Conservation (phyloP, 1,140 invertebrate genomes). For the Pararge aegeria region DNA sequence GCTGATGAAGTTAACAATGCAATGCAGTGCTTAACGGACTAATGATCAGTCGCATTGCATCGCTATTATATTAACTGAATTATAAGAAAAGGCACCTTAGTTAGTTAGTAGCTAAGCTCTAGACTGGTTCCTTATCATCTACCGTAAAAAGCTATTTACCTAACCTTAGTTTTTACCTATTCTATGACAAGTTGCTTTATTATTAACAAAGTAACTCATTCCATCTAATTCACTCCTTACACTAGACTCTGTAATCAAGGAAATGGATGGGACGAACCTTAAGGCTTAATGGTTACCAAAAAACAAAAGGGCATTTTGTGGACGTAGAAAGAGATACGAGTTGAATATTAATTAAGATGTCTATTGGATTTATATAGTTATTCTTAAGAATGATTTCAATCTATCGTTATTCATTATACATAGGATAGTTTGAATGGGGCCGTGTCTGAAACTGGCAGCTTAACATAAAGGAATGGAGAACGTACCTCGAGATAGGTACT, state of each 20-base stretch:
- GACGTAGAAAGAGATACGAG: neutral
- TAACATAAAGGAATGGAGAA: conserved; percentile 65
- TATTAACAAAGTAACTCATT: too few species aligned
- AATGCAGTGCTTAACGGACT: too few species aligned
- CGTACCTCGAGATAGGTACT: conserved; percentile 63
- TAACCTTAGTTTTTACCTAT: too few species aligned
- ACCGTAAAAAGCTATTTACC: too few species aligned
- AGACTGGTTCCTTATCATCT: too few species aligned
- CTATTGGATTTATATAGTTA: conserved; percentile 5
- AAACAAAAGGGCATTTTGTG: neutral
- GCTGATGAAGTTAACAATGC: too few species aligned
- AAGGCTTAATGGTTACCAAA: neutral
- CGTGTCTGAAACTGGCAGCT: conserved; percentile 65
- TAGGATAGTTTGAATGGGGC: conserved; percentile 54
- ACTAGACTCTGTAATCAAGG: neutral
- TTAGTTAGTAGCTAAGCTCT: too few species aligned
- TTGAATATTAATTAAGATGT: conserved; percentile 1
- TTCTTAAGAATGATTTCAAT: conserved; percentile 33
- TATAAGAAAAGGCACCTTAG: too few species aligned
- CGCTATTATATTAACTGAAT: too few species aligned
- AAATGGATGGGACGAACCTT: neutral
- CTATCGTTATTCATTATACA: conserved; percentile 48
- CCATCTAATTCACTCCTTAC: neutral
- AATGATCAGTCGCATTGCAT: too few species aligned
- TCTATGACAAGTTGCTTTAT: too few species aligned